These are phyloP conservation scores for Larimichthys polyactis DNA, from an alignment of 2,113 vertebrate genomes.

Conservation along the genomic window DNA sequence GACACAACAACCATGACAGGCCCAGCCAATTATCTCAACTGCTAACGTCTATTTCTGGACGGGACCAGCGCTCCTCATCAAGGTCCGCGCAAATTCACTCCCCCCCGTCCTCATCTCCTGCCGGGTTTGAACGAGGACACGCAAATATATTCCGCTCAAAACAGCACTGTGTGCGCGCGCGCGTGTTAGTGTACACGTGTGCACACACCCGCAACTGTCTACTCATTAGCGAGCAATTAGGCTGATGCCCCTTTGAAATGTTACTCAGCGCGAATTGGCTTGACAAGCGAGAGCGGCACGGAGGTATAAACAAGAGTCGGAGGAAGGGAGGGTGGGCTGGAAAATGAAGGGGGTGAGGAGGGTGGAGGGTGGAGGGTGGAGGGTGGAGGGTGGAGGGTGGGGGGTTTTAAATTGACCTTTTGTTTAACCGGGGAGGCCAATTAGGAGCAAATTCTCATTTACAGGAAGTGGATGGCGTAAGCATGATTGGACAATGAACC, in stretches of 20 bases:
- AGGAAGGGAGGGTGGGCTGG: background rate
- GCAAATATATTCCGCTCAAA: slow-evolving; percentile 36
- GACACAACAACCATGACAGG: slow-evolving; percentile 11
- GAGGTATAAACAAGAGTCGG: slow-evolving; percentile 56
- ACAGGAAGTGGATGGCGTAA: background rate
- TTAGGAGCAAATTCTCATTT: slow-evolving; percentile 32
- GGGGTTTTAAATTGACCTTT: slow-evolving; percentile 35
- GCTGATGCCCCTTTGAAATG: slow-evolving; percentile 72
- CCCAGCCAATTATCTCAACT: slow-evolving; percentile 37
- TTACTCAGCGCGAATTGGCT: slow-evolving; percentile 63
- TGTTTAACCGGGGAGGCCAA: slow-evolving; percentile 15
- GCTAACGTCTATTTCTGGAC: slow-evolving; percentile 17
- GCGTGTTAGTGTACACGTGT: background rate
- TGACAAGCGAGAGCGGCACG: slow-evolving; percentile 50
- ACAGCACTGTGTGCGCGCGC: slow-evolving; percentile 36
- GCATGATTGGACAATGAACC: slow-evolving; percentile 8
- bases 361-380: too few relatives aligned
- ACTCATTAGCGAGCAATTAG: slow-evolving; percentile 77
- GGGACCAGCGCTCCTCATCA: slow-evolving; percentile 23
- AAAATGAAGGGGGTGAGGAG: background rate
- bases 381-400: too few relatives aligned
- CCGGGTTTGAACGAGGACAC: slow-evolving; percentile 37
- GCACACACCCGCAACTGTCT: slow-evolving; percentile 52
- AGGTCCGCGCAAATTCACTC: background rate
- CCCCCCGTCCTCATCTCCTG: slow-evolving; percentile 11